phyloP scores from a whole-genome alignment of 2,113 vertebrate species.

The Ctenodactylus gundi region DNA sequence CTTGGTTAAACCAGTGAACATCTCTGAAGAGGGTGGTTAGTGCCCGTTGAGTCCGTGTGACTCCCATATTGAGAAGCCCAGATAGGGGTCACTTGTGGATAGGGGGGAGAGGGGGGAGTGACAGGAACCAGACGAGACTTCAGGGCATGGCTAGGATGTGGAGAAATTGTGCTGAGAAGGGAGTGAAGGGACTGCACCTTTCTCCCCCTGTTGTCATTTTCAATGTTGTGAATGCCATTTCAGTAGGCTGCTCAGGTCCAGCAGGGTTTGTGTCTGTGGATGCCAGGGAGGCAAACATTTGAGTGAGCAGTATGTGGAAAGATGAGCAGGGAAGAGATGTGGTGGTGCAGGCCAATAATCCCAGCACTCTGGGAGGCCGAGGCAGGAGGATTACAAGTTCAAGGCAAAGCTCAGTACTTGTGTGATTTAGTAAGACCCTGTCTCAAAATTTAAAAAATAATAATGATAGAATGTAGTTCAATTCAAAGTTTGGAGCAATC shows the following conservation, averaged over 20 bases:
- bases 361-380: too few relatives aligned
- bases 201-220: neutral
- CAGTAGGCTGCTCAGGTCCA: neutral
- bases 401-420: too few relatives aligned
- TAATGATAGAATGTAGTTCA: too few relatives aligned
- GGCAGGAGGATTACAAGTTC: too few relatives aligned
- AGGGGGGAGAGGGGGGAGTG: neutral
- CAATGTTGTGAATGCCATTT: neutral
- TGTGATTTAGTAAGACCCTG: too few relatives aligned
- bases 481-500: too few relatives aligned
- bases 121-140: neutral
- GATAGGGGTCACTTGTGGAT: neutral
- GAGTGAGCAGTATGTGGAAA: neutral
- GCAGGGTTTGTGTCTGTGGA: neutral
- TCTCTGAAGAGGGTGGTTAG: neutral
- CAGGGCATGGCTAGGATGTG: neutral
- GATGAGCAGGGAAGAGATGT: too few relatives aligned
- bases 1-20: neutral
- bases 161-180: neutral
- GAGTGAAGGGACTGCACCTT: neutral
- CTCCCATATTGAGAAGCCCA: neutral
- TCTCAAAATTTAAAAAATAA: too few relatives aligned
- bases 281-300: neutral
- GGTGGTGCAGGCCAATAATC: too few relatives aligned
- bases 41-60: neutral